Base-by-base conservation (phyloP, 2,888 invertebrate genomes). In the Lacanobia oleracea region DNA sequence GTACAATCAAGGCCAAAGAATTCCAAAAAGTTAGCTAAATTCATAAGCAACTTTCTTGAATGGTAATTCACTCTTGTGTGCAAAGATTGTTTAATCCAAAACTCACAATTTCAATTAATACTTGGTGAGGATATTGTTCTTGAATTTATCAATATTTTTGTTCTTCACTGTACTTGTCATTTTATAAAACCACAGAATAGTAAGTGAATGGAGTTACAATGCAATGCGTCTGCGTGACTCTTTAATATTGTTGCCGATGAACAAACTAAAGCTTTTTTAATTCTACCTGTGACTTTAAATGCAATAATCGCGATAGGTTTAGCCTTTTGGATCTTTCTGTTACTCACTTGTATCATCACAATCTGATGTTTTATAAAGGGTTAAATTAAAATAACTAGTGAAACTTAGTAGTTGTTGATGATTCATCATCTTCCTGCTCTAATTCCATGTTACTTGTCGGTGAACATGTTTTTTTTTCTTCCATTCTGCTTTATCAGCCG, bases 131-230 rank as follows among this genome's bases (percentile, higher is more conserved):
- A 23, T 18, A n/a, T 9, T 6, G 1, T 16, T 43, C 43, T 18
- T 18, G 18, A 37, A 53, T 63, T 45, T 37, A 16, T 48, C 8
- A 2, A 1, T 33, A 27, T 56, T 50, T 75, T 33, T 16, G 27
- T 18, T 27, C 37, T 75, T 53, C 37, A 45, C 40, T 64, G 54
- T 72, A 51, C 16, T 45, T 48, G 21, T 57, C 1, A 62, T 59
- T 51, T 54, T 37, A 27, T 59, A 0, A 43, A 54, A 27, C 37
- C 72, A 59, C 50, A 48, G 77, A 81, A 37, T 48, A 72, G 54
- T 50, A 23, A 77, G 37, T 14, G 16, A 62, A 64, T 65, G 71
- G 57, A 79, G 48, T 53, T 9, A 59, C 18, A 57, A 57, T 45
- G 12, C 18, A 57, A 57, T 45, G 12, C 8, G 8, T 48, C 8